Evolutionary conservation across 2,113 vertebrate genomes (phyloP), one percentile per base, ranked within the genome.

Genomic region (Ovis canadensis): DNA sequence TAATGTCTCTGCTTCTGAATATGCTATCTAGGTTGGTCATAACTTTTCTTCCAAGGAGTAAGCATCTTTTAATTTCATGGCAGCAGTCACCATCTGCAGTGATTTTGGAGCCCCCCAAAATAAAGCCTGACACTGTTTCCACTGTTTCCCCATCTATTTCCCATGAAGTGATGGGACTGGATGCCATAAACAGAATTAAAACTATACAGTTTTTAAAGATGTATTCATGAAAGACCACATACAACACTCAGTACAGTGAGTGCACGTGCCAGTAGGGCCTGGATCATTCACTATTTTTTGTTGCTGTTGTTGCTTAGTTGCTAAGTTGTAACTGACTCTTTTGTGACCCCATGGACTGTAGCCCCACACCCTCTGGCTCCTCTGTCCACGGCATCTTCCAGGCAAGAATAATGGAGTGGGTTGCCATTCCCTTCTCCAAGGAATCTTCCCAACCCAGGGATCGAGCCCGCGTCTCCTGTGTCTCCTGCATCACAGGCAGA

Each of bases 381-480:
- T 71, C 67, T 71, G 67, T 40, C 67, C 67, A 40, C 0, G 2
- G n/a, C 67, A 71, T 71, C 67, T 11, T 21, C 67, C 67, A 71
- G 67, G n/a, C 67, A 71, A 23, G 67, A 36, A 12, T 36, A 23
- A 11, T 40, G 67, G 17, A 21, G 5, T 71, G n/a, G 67, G 10
- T 23, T 21, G 5, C n/a, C n/a, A 71, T 71, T 71, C 19, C 67
- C 67, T 71, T 71, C n/a, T 36, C n/a, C 5, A 71, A n/a, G 19
- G 67, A 40, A 23, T 23, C 67, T 71, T 71, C 19, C 67, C n/a
- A 40, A 71, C 67, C 67, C 67, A 12, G 5, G 33, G 67, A 71
- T 40, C 0, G 0, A 71, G 12, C 67, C 19, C 3, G 0, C 5
- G 0, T 71, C 67, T 40, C 67, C n/a, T 40, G 10, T 40, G 67